Evolutionary conservation across 2,797 vertebrate genomes (phyloP), one percentile per base, ranked within the genome.

Genomic region (Cossypha dichroa): DNA sequence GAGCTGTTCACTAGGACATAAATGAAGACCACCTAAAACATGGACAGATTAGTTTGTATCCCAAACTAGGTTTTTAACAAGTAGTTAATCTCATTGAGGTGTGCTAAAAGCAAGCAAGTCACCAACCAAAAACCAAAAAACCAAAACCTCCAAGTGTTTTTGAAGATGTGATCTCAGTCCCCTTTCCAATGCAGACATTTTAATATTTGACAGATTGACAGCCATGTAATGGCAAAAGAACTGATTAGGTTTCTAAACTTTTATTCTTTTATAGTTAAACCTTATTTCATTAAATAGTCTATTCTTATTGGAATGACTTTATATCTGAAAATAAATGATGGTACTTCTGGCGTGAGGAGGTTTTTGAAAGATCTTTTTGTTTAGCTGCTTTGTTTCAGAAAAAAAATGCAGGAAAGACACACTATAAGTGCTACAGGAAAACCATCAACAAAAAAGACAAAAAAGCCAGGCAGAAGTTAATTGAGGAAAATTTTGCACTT

Each of bases 101-200:
- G 15, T 67, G 7, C 19, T 48, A 41, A 81, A 38, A 67, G 25
- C 11, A 34, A 38, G 5, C 3, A 66, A 63, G 1, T 3, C 34
- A 45, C 2, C 7, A 56, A 18, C 0, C 10, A 51, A 46, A n/a
- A 51, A 2, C 3, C 9, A 62, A 38, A 15, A 52, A 54, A 46
- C 6, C 5, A 63, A 46, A 41, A 41, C 0, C 0, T 8, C 6
- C 8, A 21, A 55, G 5, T 29, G 4, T 15, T 87, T 77, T 41
- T 73, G 55, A 85, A 58, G 34, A 41, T 43, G 10, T 51, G 11
- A 22, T 40, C 4, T 58, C 18, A 70, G 33, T 51, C 28, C 9
- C 67, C 19, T 75, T 87, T 75, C 41, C 11, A 77, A 40, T 38
- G 23, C 6, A 86, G 16, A 22, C 17, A 19, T 64, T 76, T 70